Evolutionary conservation across 2,888 invertebrate species (phyloP).

Genomic region (Oscheius sp.): DNA sequence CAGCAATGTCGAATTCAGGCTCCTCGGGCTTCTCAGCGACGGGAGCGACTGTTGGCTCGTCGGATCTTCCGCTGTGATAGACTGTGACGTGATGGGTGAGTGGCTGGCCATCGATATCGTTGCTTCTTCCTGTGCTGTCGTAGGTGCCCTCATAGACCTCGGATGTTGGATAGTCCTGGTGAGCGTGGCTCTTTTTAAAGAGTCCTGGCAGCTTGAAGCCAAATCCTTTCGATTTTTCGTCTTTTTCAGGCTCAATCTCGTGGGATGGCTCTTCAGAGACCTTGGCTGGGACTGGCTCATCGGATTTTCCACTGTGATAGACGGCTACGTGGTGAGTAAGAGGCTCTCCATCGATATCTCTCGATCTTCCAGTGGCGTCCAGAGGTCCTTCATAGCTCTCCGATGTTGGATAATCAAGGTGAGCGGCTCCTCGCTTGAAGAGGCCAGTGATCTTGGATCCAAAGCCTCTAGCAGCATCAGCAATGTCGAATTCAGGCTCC

Average conservation of each 20-base stretch:
- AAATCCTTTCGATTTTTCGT: neutral
- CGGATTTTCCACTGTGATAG: conserved; percentile 28
- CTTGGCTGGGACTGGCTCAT: neutral
- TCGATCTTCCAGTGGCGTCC: conserved; percentile 36
- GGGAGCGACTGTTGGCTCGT: conserved; percentile 16
- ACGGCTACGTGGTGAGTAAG: conserved; percentile 34
- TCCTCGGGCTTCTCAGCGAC: conserved; percentile 38
- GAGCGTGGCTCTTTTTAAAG: conserved; percentile 11
- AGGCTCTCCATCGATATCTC: conserved; percentile 40
- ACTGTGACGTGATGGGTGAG: conserved; percentile 38
- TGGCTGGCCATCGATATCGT: conserved; percentile 36
- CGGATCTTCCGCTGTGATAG: conserved; percentile 40
- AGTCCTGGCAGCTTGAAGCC: conserved; percentile 14
- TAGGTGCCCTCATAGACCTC: conserved; percentile 39
- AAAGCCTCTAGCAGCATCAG: neutral
- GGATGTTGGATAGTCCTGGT: conserved; percentile 12
- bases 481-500: conserved; percentile 21
- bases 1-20: neutral
- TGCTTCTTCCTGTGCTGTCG: conserved; percentile 20
- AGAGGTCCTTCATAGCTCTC: conserved; percentile 42
- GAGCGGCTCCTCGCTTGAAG: conserved; percentile 35
- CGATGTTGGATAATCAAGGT: conserved; percentile 40
- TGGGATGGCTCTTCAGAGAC: neutral
- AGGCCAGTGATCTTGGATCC: conserved; percentile 38
- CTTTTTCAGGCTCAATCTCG: conserved; percentile 13